phyloP scores from a whole-genome alignment of 53 echinoderm and acorn worm genomes.

The Actinopyga echinites region DNA sequence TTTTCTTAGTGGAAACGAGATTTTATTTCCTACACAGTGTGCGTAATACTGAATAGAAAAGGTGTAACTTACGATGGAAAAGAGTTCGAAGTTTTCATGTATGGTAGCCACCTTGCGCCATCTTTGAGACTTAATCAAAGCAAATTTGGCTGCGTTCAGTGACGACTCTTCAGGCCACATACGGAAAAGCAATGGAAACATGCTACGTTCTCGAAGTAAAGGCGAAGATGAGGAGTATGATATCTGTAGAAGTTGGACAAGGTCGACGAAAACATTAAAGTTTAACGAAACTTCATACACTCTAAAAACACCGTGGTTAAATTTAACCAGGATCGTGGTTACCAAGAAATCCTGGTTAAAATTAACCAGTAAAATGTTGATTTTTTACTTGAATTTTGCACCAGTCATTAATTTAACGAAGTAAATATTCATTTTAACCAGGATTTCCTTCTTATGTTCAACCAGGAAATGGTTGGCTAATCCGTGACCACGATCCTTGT shows the following conservation, averaged over 20 bases:
- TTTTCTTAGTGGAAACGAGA: no score
- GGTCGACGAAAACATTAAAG: not conserved
- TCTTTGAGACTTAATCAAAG: slow-evolving; percentile 70
- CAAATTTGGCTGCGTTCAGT: slow-evolving; percentile 87
- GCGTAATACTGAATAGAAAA: no score
- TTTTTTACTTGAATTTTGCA: no score
- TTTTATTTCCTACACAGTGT: no score
- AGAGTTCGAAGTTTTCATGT: slow-evolving; percentile 81
- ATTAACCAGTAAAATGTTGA: no score
- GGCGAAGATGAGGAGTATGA: slow-evolving; percentile 87
- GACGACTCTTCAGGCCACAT: slow-evolving; percentile 79
- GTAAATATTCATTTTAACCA: no score
- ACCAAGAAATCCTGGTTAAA: no score
- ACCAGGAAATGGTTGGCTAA: no score
- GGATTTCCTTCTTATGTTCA: no score
- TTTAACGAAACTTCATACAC: not conserved
- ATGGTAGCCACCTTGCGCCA: slow-evolving; percentile 83
- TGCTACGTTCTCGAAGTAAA: slow-evolving; percentile 69
- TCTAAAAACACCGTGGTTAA: not conserved
- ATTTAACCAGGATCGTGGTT: not conserved
- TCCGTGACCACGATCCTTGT: no score
- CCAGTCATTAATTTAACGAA: no score
- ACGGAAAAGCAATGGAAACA: slow-evolving; percentile 81
- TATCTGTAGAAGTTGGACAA: slow-evolving; percentile 32
- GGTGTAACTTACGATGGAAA: slow-evolving; percentile 67